These are phyloP conservation scores for Edolisoma coerulescens DNA, from an alignment of 2,113 vertebrate species.

Conservation along the genomic window DNA sequence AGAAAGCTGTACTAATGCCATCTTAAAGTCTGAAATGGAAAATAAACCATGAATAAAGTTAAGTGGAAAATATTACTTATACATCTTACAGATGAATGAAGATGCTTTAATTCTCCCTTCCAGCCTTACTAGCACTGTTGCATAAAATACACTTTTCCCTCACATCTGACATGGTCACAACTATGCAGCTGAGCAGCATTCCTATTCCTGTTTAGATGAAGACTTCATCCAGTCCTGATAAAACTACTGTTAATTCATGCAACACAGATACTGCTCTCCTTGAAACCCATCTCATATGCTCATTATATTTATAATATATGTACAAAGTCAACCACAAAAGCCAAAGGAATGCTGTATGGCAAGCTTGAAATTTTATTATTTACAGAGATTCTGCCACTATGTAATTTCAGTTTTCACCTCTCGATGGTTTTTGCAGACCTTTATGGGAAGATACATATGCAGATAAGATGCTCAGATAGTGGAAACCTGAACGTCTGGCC, in stretches of 20 bases:
- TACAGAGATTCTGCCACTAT: background rate
- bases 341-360: constrained; percentile 29
- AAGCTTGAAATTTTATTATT: background rate
- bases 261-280: background rate
- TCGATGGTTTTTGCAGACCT: background rate
- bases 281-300: background rate
- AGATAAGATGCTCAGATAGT: background rate
- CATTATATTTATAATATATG: background rate
- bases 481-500: background rate
- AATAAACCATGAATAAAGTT: background rate
- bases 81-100: background rate
- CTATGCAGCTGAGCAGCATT: background rate
- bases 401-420: background rate
- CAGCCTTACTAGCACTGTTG: background rate
- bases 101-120: background rate
- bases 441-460: background rate
- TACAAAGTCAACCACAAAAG: constrained; percentile 7
- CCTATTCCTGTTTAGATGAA: background rate
- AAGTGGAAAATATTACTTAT: background rate
- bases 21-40: background rate
- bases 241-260: background rate
- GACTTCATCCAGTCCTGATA: background rate
- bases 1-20: background rate
- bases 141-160: background rate
- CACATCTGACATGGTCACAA: background rate